Evolutionary conservation across 2,113 vertebrate genomes (phyloP).

Genomic region (Menidia beryllina): DNA sequence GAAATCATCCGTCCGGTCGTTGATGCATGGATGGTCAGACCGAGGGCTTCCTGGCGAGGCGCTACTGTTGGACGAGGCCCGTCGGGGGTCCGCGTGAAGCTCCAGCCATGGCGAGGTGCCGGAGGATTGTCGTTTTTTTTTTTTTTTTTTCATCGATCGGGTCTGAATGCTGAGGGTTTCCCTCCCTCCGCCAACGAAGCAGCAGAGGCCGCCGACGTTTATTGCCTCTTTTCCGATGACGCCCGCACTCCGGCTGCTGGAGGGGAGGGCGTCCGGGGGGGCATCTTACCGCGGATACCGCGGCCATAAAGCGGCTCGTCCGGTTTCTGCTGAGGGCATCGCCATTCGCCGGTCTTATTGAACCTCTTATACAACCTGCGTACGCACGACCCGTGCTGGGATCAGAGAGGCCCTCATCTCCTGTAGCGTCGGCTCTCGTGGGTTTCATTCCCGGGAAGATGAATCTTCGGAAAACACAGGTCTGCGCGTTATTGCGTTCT

Average conservation of each 20-base stretch:
- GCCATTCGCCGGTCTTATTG: slow-evolving; percentile 27
- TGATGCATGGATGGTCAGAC: slow-evolving; percentile 48
- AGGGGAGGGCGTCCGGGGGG: slow-evolving; percentile 39
- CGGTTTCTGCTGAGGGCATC: slow-evolving; percentile 51
- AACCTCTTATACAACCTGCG: slow-evolving; percentile 16
- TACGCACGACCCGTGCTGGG: not conserved
- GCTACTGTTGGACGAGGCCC: slow-evolving; percentile 38
- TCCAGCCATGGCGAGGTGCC: slow-evolving; percentile 13
- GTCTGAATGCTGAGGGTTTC: slow-evolving; percentile 57
- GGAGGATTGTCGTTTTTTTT: too few relatives aligned
- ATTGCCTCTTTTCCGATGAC: slow-evolving; percentile 67
- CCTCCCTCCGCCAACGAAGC: slow-evolving; percentile 56
- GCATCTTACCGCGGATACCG: slow-evolving; percentile 58
- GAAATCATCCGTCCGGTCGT: slow-evolving; percentile 52
- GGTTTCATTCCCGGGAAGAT: not conserved
- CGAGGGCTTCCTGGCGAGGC: slow-evolving; percentile 40
- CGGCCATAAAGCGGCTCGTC: slow-evolving; percentile 48
- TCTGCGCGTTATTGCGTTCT: not conserved
- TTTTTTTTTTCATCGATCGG: slow-evolving; percentile 70
- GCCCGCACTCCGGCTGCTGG: slow-evolving; percentile 60
- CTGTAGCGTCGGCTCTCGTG: slow-evolving; percentile 8
- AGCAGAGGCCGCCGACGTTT: slow-evolving; percentile 59
- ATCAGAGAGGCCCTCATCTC: not conserved
- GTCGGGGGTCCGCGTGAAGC: slow-evolving; percentile 15
- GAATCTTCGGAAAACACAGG: slow-evolving; percentile 11